These are phyloP conservation scores for Heliocidaris tuberculata DNA, from an alignment of 35 echinoderm and acorn worm species.

Conservation along the genomic window DNA sequence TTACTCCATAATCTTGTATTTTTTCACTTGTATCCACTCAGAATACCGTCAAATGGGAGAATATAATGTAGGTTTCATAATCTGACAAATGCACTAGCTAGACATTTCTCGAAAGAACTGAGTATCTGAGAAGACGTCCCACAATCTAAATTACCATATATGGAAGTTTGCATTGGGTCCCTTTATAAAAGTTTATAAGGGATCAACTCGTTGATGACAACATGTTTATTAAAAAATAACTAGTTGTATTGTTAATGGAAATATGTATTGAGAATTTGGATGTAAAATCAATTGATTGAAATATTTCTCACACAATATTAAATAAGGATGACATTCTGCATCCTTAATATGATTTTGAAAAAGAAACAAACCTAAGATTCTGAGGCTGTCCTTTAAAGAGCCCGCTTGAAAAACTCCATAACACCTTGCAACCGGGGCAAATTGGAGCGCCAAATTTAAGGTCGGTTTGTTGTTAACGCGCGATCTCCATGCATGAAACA, in stretches of 20 bases:
- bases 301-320: not conserved
- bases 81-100: no score
- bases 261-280: not conserved
- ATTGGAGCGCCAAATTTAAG: conserved; percentile 67
- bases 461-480: conserved; percentile 61
- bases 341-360: not conserved
- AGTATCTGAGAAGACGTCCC: not conserved
- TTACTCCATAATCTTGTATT: no score
- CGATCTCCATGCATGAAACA: not conserved
- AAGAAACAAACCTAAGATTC: not conserved
- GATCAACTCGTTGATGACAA: not conserved
- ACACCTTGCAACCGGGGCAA: conserved; percentile 22
- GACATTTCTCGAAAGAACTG: no score
- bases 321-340: not conserved
- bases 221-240: no score
- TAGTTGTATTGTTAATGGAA: not conserved
- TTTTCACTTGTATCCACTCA: no score
- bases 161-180: not conserved
- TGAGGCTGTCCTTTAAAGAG: conserved; percentile 50
- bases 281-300: no score
- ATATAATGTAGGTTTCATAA: no score
- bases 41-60: no score
- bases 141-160: not conserved
- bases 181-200: not conserved
- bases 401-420: conserved; percentile 52